Evolutionary conservation across 2,797 vertebrate genomes (phyloP), one percentile per base, ranked within the genome.

Genomic region (Syncerus caffer): DNA sequence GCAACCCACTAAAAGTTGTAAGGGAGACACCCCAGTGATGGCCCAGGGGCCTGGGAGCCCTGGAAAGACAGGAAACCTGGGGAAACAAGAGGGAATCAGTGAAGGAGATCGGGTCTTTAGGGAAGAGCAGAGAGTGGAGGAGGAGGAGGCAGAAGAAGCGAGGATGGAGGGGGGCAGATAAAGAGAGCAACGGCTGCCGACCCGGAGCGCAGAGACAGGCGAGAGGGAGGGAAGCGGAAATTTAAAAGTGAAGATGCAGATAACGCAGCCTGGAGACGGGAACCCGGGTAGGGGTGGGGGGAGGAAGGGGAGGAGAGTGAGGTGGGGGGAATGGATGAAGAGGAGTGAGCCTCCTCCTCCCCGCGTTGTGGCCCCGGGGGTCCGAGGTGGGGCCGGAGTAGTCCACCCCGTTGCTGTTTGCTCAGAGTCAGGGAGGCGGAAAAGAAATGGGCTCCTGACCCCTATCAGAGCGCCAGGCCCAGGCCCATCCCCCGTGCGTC

Each of bases 371-470:
- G 89, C 76, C 62, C 64, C 15, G 2, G 57, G 85, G 78, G 83
- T 96, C 89, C 21, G 10, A 86, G 51, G 85, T 57, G 80, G 94
- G 89, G 80, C 92, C 31, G 29, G 64, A 71, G 79, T 47, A 62
- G 58, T 78, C 76, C n/a, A n/a, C 89, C 96, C 74, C 31, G 1
- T 4, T 45, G 29, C 96, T 99, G 99, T 99, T 99, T 99, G 99
- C 99, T 96, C 90, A 99, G 99, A 99, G 99, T 99, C 99, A 99
- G 99, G 99, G 99, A 99, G 99, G 99, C 99, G 99, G 99, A 99
- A 99, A 99, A 99, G 98, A 98, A 99, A 98, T 98, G 98, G 99
- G 85, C 99, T 99, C 99, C 98, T 98, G 99, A 99, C 99, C 99
- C 98, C 99, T 99, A 98, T 99, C 99, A 99, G 99, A 99, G 99